Evolutionary conservation across 2,888 invertebrate species (phyloP), one percentile per base, ranked within the genome.

Genomic region (Hemicrepidius hirtus): DNA sequence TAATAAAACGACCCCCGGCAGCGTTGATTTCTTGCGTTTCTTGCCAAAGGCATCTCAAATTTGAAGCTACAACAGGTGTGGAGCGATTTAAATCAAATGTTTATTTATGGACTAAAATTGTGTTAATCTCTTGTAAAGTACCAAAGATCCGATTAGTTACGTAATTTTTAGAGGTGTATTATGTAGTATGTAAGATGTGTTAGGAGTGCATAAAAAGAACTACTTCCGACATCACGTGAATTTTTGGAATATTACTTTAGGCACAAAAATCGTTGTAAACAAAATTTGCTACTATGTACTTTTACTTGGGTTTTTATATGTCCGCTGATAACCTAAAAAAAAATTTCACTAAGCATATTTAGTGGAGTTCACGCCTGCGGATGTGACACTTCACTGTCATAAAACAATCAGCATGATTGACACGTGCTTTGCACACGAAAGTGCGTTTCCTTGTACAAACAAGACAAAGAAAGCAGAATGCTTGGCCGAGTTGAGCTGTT

Each of bases 21-120:
- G 16, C 13, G 66, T 1, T 41, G 55, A 66, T 66, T 53, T 55
- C 55, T 53, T 40, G 13, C 12, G 55, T 66, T 53, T 55, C 55
- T 53, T 40, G 13, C 12, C 20, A 28, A 32, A n/a, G 37, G 13
- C 41, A 16, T 40, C 12, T 28, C 1, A n/a, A 28, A 35, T 50
- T 50, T 32, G 13, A n/a, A 35, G 37, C 37, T 24, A 53, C 37
- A 66, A 66, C 53, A 65, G 65, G 65, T 65, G 65, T 9, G 18
- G 12, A 32, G 16, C 16, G 13, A 44, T 16, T 2, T 32, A 5
- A 1, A 32, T 5, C 32, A 32, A 32, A 32, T 32, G 32, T 9
- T 32, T 32, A 9, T 9, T 32, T 32, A 9, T 32, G 32, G 32
- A 9, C 7, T 32, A 7, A 32, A 32, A 5, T 32, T 9, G 3